Percentiles rank a stretch among this genome's conserved stretches.
Conservation (phyloP, 2,888 invertebrate species). For the Andrena chrysosceles region DNA sequence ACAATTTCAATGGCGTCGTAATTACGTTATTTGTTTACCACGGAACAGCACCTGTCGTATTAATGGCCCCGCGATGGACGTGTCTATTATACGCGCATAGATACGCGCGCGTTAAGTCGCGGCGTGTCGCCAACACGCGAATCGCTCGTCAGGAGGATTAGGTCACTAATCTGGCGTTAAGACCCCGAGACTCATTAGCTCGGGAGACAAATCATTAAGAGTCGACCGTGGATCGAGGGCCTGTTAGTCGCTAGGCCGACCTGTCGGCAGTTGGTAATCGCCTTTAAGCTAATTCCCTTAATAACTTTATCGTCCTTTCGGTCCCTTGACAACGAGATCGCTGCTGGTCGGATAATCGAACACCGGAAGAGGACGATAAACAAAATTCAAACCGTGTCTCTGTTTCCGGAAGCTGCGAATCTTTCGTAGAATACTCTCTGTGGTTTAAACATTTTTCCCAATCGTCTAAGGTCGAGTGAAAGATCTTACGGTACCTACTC, state of each 20-base stretch:
- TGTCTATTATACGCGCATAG: conserved; percentile 57
- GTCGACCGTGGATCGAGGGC: conserved; percentile 51
- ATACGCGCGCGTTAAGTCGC: conserved; percentile 52
- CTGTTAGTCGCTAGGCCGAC: conserved; percentile 66
- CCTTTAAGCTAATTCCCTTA: conserved; percentile 65
- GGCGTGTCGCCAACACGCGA: conserved; percentile 68
- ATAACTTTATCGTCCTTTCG: conserved; percentile 58
- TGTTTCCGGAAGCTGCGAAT: background rate
- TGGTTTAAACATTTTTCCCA: no score
- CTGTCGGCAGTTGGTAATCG: conserved; percentile 65
- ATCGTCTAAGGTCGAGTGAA: no score
- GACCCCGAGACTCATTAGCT: conserved; percentile 69
- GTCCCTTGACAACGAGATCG: conserved; percentile 31
- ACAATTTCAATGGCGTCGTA: conserved; percentile 45
- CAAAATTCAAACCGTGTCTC: background rate
- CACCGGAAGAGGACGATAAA: background rate
- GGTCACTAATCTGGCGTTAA: conserved; percentile 73
- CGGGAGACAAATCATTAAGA: conserved; percentile 68
- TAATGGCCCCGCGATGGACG: conserved; percentile 50
- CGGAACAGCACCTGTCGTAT: conserved; percentile 61
- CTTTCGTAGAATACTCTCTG: no score
- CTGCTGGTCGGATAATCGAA: background rate
- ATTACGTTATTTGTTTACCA: conserved; percentile 64
- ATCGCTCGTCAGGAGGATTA: conserved; percentile 73
- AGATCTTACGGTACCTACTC: no score